Evolutionary conservation across 2,113 vertebrate genomes (phyloP), one percentile per base, ranked within the genome.

Genomic region (Coryphaenoides rupestris): DNA sequence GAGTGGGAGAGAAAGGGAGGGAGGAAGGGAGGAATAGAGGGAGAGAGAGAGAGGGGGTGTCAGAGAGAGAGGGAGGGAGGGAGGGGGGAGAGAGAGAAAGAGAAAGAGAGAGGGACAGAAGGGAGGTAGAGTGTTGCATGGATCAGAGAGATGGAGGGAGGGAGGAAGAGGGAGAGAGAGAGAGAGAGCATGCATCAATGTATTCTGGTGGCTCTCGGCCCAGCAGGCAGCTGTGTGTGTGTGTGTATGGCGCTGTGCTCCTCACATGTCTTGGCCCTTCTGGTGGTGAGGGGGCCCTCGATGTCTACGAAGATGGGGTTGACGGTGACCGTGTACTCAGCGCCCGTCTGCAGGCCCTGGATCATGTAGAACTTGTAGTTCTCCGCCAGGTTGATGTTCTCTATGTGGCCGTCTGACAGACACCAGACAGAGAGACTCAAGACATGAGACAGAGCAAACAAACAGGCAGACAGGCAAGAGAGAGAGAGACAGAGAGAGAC

Each of bases 281-380:
- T 4, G 0, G 81, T 78, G 26, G 89, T 89, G 74, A 94, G 57
- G 0, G 94, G 93, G 0, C 94, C 94, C 76, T 96, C 94, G 0
- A 81, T 56, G 59, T 94, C 92, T 63, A 92, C 92, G 53, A 95
- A 96, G 74, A 96, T 89, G 21, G 94, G 92, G 73, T 94, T 95
- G 80, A 96, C 82, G 28, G 91, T 94, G 69, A 95, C 13, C 0
- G 75, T 89, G 81, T 95, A 93, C 56, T 94, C 92, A 0, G 73
- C 65, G 66, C 90, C 94, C 0, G 86, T 10, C 6, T 86, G 81
- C 22, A 96, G 89, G 10, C 94, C 94, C 73, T 93, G 94, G 77
- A 96, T 92, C 92, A 95, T 92, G 86, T 95, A 95, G 78, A 89
- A 91, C 74, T 74, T 88, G 78, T 91, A 94, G 55, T 53, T 80